Base-by-base conservation (phyloP, 2,888 invertebrate species). In the Rhingia rostrata region DNA sequence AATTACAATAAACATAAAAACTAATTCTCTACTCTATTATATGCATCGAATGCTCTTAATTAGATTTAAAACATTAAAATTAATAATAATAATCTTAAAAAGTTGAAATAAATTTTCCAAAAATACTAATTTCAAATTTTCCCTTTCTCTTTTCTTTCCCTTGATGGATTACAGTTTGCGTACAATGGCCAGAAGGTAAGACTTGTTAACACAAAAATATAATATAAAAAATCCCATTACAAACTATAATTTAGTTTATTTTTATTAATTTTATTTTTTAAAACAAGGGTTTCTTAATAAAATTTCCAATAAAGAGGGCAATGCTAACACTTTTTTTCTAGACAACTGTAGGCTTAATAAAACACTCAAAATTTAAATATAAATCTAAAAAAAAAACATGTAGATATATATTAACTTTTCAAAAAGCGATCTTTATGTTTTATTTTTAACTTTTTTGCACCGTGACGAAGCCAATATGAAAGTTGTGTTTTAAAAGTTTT, bases 131-230 rank as follows among this genome's bases (percentile, higher is more conserved):
- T 41, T 22, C 4, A 22, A 63, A 33, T 37, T 43, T 49, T 74
- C 56, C 70, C 54, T 84, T 41, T 70, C 61, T 79, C 43, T 86
- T 72, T 51, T 75, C 47, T 79, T 49, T 81, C 72, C 61, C 49
- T 32, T 60, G 35, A 39, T 41, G 43, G 54, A 86, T 86, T 81
- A 70, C 95, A 95, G 96, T 97, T 92, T 96, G 96, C 93, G 96
- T 97, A 92, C 97, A 96, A 92, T 97, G 97, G 97, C 96, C 96
- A 88, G 96, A 96, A 94, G 95, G 95, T 95, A 94, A 95, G 95
- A 93, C 89, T 67, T 67, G 51, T 69, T 61, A 43, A 47, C 9
- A 60, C 39, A 47, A 53, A 41, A 41, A 9, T 39, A n/a, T 81
- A 33, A 35, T 33, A 32, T 10, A n/a, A 12, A 49, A 22, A 37